Base-by-base conservation (phyloP, 2,888 invertebrate species). In the Margaritifera margaritifera region DNA sequence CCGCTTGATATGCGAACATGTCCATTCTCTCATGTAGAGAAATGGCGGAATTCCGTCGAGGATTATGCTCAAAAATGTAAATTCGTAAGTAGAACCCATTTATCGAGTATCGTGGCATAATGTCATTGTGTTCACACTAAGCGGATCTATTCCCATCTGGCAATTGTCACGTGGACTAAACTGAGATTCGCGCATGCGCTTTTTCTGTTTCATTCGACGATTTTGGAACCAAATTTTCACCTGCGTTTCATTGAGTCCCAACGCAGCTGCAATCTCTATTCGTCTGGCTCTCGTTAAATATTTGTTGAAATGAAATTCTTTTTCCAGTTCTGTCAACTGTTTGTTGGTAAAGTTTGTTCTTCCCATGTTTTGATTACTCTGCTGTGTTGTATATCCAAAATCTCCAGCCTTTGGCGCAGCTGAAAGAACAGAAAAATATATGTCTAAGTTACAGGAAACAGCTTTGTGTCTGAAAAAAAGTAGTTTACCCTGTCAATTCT, bases 281-380 rank as follows among this genome's bases (percentile, higher is more conserved):
- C 99, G 93, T 80, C 99, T 92, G 55, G 98, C 98, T 82, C 99
- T 92, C 55, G 99, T 99, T 86, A 99, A 93, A 92, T 99, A 99
- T 91, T 98, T 98, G 92, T 98, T 98, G 91, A 98, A 99, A 90
- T 99, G 99, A 91, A 99, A 99, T 91, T 99, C 99, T 89, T 99
- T 99, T 90, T 99, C 99, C 80, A 99, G 92, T 91, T 99, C 99
- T 3, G 99, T 99, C 77, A 99, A 93, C 90, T 99, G 99, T 91
- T 99, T 99, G 91, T 99, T 99, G 80, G 98, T 98, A 92, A 99
- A 99, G 92, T 99, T 99, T 55, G 99, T 99, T 66, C 99, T 93
- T 53, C 98, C 98, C 75, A 87, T 84, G 65, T 87, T 88, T 8
- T 85, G 78, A 8, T 79, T 80, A 52, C 75, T 75, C 42, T 75